These are phyloP conservation scores for Stomatorhinus ivindoensis DNA, from an alignment of 2,113 vertebrate genomes.

Conservation along the genomic window DNA sequence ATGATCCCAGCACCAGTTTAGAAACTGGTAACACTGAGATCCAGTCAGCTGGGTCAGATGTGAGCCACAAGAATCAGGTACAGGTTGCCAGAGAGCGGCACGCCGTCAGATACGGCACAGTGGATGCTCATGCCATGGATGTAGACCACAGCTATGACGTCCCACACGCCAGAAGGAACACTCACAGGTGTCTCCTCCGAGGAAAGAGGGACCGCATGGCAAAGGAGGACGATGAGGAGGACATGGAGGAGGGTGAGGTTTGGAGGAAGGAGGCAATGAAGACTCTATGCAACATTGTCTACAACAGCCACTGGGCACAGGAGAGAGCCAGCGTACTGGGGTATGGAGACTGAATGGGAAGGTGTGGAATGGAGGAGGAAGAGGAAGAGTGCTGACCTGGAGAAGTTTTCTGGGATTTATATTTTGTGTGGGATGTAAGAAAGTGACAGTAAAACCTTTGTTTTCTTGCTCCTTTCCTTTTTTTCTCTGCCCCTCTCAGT, in stretches of 20 bases:
- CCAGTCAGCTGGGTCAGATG: neutral
- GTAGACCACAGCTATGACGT: neutral
- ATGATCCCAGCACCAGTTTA: constrained; percentile 37
- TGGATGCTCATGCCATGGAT: neutral
- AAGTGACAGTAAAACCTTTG: neutral
- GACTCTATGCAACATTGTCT: constrained; percentile 57
- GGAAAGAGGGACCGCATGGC: constrained; percentile 54
- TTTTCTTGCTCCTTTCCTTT: neutral
- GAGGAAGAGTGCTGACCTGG: neutral
- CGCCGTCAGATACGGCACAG: neutral
- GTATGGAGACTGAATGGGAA: constrained; percentile 29
- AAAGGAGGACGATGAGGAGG: constrained; percentile 38
- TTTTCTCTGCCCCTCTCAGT: constrained; percentile 13
- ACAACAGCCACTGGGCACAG: constrained; percentile 60
- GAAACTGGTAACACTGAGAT: constrained; percentile 41
- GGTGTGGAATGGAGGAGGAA: neutral
- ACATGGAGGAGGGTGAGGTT: constrained; percentile 24
- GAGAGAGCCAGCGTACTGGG: constrained; percentile 54
- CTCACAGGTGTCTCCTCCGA: constrained; percentile 41
- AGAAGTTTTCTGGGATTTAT: neutral
- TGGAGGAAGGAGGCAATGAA: constrained; percentile 58
- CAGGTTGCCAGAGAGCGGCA: constrained; percentile 22
- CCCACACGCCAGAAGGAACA: constrained; percentile 5
- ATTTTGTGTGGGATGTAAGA: neutral
- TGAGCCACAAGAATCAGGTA: neutral